Evolutionary conservation across 2,113 vertebrate species (phyloP).

Genomic region (Aegotheles bennettii): DNA sequence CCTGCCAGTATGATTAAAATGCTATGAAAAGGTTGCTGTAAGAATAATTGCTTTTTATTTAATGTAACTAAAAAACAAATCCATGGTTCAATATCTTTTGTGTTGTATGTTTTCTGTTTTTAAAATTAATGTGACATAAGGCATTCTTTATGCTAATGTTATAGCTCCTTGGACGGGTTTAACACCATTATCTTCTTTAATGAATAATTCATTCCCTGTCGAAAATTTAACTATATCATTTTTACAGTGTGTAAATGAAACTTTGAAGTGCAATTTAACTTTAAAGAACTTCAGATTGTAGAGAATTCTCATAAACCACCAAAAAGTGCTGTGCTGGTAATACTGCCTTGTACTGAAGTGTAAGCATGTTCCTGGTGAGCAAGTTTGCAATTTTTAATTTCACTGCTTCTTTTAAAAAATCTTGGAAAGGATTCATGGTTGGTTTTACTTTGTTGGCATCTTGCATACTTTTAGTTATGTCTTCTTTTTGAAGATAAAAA

Average conservation of each 20-base stretch:
- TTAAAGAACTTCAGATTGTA: constrained; percentile 71
- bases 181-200: constrained; percentile 76
- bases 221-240: constrained; percentile 78
- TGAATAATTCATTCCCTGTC: constrained; percentile 80
- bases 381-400: constrained; percentile 33
- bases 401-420: constrained; percentile 10
- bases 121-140: constrained; percentile 75
- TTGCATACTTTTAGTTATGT: background rate
- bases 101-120: constrained; percentile 72
- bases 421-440: background rate
- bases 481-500: background rate
- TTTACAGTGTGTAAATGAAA: constrained; percentile 77
- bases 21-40: constrained; percentile 53
- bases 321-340: constrained; percentile 60
- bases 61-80: constrained; percentile 58
- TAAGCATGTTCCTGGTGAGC: constrained; percentile 14
- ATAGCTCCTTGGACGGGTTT: constrained; percentile 71
- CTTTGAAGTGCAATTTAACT: constrained; percentile 77
- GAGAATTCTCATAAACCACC: constrained; percentile 65
- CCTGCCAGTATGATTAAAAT: constrained; percentile 42
- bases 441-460: background rate
- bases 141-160: constrained; percentile 79
- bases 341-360: constrained; percentile 28
- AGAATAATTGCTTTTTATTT: constrained; percentile 70
- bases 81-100: constrained; percentile 40